phyloP scores from a whole-genome alignment of 2,797 vertebrate species.

The Enteromius mattozi region DNA sequence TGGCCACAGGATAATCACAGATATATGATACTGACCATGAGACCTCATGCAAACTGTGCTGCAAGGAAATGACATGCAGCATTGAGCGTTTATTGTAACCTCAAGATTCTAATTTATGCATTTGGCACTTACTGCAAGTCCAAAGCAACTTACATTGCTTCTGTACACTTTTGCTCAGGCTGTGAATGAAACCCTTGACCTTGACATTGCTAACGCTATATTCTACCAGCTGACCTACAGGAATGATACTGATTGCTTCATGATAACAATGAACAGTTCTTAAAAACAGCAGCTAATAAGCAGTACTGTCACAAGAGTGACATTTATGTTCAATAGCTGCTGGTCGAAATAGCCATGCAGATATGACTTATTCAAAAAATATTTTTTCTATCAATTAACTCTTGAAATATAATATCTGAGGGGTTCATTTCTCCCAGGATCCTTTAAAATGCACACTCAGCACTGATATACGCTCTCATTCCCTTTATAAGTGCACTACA shows the following conservation, averaged over 20 bases:
- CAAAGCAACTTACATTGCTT: neutral
- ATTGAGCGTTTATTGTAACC: neutral
- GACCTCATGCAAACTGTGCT: constrained; percentile 4
- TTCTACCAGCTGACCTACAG: neutral
- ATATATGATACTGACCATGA: constrained; percentile 38
- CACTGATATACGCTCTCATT: neutral
- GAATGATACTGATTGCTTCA: neutral
- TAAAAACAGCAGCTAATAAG: constrained; percentile 13
- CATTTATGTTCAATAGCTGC: neutral
- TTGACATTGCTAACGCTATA: neutral
- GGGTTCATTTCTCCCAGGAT: constrained; percentile 10
- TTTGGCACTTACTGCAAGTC: neutral
- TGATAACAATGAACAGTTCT: neutral
- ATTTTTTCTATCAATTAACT: neutral
- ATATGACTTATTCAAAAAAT: neutral
- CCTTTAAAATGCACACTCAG: constrained; percentile 5
- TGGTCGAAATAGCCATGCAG: neutral
- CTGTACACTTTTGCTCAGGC: neutral
- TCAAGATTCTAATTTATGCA: neutral
- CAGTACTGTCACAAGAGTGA: neutral
- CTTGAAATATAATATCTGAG: neutral
- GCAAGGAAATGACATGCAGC: constrained; percentile 9
- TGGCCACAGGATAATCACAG: constrained; percentile 40
- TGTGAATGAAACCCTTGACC: neutral
- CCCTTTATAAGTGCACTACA: constrained; percentile 15